Evolutionary conservation across 2,888 invertebrate species (phyloP), one percentile per base, ranked within the genome.

Genomic region (Brenthis ino): DNA sequence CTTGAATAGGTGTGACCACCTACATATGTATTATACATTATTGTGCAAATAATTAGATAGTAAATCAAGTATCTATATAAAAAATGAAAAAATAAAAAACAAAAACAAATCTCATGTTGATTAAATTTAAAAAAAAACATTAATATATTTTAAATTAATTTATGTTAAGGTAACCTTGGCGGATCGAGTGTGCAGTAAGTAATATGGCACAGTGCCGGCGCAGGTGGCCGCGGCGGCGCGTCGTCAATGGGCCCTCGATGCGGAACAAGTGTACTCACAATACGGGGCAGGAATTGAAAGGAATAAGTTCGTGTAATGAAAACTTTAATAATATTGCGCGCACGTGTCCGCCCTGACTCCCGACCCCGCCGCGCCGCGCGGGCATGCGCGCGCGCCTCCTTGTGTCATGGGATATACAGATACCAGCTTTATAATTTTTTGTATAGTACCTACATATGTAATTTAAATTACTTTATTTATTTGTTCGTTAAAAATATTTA

Each of bases 311-410:
- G 63, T 61, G 75, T 87, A 88, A 90, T 89, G 87, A 89, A 89
- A 89, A 89, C 86, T 91, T 89, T 90, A 91, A 91, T 90, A 91
- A 91, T 91, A 85, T 86, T 81, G 76, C 72, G 74, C 79, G 86
- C 91, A 90, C 91, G 90, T 91, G 91, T 81, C 83, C 69, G 74
- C 61, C 68, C 72, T 11, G 12, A 37, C 14, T 4, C 13, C 14
- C 13, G 50, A 5, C 14, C 16, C 43, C 13, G 54, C 54, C 33
- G 3, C 12, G 33, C 66, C 61, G 14, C 20, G 55, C 65, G 20
- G 63, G 37, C 43, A 57, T 12, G 37, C 55, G 28, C 53, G 51
- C 61, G 14, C 51, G 28, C 58, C 58, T 12, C 69, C 28, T 48
- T 14, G 11, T 2, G 37, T 11, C 54, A 51, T 60, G 16, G 11